Evolutionary conservation across 2,113 vertebrate genomes (phyloP), one percentile per base, ranked within the genome.

Genomic region (Hippocampus mohnikei): DNA sequence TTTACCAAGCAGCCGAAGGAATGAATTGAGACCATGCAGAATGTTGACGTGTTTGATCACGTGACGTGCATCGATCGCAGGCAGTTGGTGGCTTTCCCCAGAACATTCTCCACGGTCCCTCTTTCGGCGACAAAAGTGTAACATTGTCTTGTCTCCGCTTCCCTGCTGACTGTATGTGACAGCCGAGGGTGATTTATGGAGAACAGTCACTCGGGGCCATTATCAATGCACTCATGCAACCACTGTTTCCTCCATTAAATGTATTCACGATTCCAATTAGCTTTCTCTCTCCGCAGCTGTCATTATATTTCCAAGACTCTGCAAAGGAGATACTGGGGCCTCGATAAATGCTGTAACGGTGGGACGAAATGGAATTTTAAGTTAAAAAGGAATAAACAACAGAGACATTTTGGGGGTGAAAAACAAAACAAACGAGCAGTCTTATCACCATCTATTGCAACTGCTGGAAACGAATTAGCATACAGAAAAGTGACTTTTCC

Each of bases 181-280:
- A 90, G 81, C 82, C 81, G 80, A 69, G 65, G 62, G 71, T 76
- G 72, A 76, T 55, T 69, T 85, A 85, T 74, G 80, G 81, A 76
- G 76, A 80, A 82, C 68, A 80, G 66, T 82, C n/a, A 23, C 72
- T 70, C 68, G 80, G 71, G 74, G 81, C 63, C 79, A 89, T 89
- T 85, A 89, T 84, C 81, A 78, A 83, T 79, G 81, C 80, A 84
- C 79, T 85, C 87, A 90, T 67, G 86, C 87, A 84, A 84, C 86
- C 84, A 68, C 68, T 75, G 84, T 88, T 87, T 86, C 87, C 85
- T 79, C 85, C 78, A 90, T 92, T 90, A 91, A 88, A 91, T 87
- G 82, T 85, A 87, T 81, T 89, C 86, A 88, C 88, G 89, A 90
- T 90, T 90, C 85, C 92, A 92, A 92, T 92, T 86, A 88, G 77